A percentile compares a stretch with the other conserved stretches of the same genome.
Evolutionary conservation across 2,113 vertebrate genomes (phyloP).

Genomic region (Trachemys scripta): DNA sequence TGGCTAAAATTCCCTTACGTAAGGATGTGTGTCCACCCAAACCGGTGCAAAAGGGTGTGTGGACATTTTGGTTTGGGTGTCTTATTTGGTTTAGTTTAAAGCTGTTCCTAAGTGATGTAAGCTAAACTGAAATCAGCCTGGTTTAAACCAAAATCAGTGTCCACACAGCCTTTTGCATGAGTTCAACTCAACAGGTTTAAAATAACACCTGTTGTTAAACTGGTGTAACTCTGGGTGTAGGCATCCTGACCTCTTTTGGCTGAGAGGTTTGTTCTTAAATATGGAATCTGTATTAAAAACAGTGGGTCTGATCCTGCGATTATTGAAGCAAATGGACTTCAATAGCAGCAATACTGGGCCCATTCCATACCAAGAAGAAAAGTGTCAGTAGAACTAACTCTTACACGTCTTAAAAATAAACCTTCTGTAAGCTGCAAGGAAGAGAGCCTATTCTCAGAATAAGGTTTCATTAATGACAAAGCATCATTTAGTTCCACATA

Average conservation of each 20-base stretch:
- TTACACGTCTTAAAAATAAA: constrained; percentile 11
- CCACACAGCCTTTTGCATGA: not conserved
- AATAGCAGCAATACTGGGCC: not conserved
- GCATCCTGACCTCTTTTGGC: not conserved
- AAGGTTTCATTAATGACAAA: not conserved
- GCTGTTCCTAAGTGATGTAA: not conserved
- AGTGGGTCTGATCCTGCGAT: not conserved
- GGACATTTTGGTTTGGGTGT: not conserved
- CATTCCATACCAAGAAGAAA: not conserved
- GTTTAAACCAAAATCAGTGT: not conserved
- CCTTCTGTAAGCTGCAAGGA: not conserved
- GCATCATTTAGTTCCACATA: not conserved
- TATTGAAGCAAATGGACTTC: not conserved
- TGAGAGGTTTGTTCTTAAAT: not conserved
- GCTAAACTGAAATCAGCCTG: not conserved
- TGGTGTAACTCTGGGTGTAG: not conserved
- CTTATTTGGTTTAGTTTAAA: not conserved
- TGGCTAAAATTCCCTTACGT: not conserved
- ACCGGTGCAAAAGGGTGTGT: not conserved
- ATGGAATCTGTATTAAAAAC: not conserved
- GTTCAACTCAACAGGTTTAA: not conserved
- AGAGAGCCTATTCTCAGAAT: not conserved
- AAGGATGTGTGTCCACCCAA: not conserved
- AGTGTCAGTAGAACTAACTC: not conserved
- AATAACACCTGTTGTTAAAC: not conserved